Percentiles rank a stretch among this genome's conserved stretches.
These are phyloP conservation scores for Caenorhabditis sp. DNA, from an alignment of 2,888 invertebrate genomes.

Conservation along the genomic window DNA sequence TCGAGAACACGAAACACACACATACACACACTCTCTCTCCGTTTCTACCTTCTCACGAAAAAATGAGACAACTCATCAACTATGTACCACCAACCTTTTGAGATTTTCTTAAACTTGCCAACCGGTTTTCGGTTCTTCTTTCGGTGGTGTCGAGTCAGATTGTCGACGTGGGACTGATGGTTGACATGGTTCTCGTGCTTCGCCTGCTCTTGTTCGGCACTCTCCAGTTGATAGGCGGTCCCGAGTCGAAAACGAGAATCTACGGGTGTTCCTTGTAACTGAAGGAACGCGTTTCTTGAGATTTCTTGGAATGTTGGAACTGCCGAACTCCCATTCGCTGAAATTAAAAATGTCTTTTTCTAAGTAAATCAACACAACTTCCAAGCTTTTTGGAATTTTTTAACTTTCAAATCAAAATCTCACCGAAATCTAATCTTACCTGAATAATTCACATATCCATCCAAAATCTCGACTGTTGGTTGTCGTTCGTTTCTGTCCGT, in stretches of 20 bases:
- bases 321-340: constrained; percentile 49
- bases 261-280: constrained; percentile 53
- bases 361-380: background rate
- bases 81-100: constrained; percentile 43
- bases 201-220: constrained; percentile 27
- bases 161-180: constrained; percentile 43
- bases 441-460: constrained; percentile 67
- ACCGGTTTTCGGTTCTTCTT: constrained; percentile 59
- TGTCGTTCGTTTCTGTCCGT: constrained; percentile 47
- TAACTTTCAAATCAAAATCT: background rate
- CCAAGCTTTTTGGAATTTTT: background rate
- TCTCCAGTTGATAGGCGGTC: constrained; percentile 60
- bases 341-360: background rate
- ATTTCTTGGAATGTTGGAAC: constrained; percentile 54
- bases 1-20: constrained; percentile 62
- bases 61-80: background rate
- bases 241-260: constrained; percentile 53
- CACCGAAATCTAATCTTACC: constrained; percentile 50
- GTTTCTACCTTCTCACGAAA: background rate
- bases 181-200: constrained; percentile 52
- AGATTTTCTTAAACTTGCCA: constrained; percentile 55
- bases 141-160: constrained; percentile 56
- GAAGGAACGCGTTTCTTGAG: constrained; percentile 62
- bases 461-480: constrained; percentile 59
- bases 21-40: constrained; percentile 9